phyloP scores from a whole-genome alignment of 2,888 invertebrate genomes.

The Harmothoe impar region DNA sequence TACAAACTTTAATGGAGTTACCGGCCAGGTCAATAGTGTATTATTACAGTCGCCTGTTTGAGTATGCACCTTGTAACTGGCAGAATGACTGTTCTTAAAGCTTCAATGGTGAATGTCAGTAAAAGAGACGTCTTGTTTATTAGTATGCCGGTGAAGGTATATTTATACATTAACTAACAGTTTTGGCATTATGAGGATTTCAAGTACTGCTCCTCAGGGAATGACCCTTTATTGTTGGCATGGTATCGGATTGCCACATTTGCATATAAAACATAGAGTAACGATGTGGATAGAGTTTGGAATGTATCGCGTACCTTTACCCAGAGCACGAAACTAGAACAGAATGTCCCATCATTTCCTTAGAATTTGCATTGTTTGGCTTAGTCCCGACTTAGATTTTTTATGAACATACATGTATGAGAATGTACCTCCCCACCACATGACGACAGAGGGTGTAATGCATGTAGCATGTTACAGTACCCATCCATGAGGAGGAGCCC shows the following conservation, averaged over 20 bases:
- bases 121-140: neutral
- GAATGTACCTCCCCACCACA: too few relatives aligned
- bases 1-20: neutral
- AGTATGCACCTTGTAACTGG: conserved; percentile 28
- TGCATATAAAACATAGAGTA: too few relatives aligned
- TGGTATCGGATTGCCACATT: neutral
- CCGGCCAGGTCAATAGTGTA: neutral
- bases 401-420: too few relatives aligned
- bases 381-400: too few relatives aligned
- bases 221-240: neutral
- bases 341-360: too few relatives aligned
- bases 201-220: too few relatives aligned
- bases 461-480: conserved; percentile 51
- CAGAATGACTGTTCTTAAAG: neutral
- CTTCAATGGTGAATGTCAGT: conserved; percentile 2
- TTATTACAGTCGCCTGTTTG: neutral
- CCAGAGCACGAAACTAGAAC: too few relatives aligned
- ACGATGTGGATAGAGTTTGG: too few relatives aligned
- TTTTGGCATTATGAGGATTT: neutral
- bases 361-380: too few relatives aligned
- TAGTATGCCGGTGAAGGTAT: conserved; percentile 39
- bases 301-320: too few relatives aligned
- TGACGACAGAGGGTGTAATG: neutral
- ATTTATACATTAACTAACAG: neutral
- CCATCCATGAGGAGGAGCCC: neutral